Evolutionary conservation across 1,140 invertebrate genomes (phyloP), one percentile per base, ranked within the genome.

Genomic region (Heliconius congener): DNA sequence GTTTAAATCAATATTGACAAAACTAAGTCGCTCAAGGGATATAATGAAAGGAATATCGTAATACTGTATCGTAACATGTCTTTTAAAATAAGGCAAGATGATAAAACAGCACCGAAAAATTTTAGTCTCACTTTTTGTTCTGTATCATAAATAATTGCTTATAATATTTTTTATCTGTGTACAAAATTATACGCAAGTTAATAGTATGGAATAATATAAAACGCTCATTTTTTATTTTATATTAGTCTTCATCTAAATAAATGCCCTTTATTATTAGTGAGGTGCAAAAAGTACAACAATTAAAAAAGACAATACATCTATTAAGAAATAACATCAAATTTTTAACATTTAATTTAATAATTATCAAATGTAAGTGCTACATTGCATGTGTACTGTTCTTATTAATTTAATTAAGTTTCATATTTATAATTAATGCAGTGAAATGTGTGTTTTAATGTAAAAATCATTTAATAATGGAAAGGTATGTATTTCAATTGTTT

Each of bases 1-100:
- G 87, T 83, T 86, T 74, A 78, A 85, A 81, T 66, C 60, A 66
- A 66, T 66, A 66, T 66, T 66, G 60, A 66, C 60, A 66, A 66
- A 66, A 66, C 30, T 30, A 16, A 30, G 16, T 27, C 30, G 60
- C 60, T 66, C 13, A 1, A 2, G 4, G 60, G 9, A 13, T 13
- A 30, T 30, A 66, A 66, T 9, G 60, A 27, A 66, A 66, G 60
- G 60, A 30, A 30, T 66, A 66, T 27, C 23, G n/a, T 66, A 66
- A 66, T 66, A 66, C 60, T 66, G 60, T 27, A 46, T 46, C 13
- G 42, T 46, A 46, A 30, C 27, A 27, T 30, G 60, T 66, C 60
- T 39, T 60, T 39, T 66, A 19, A 76, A 66, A 76, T 52, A 46
- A 76, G 74, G 74, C 74, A 76, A 76, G 74, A 76, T 66, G 27